Percentiles rank a stretch among this genome's conserved stretches.
Conservation (phyloP, 2,888 invertebrate genomes). For the Habroteleia sp. region DNA sequence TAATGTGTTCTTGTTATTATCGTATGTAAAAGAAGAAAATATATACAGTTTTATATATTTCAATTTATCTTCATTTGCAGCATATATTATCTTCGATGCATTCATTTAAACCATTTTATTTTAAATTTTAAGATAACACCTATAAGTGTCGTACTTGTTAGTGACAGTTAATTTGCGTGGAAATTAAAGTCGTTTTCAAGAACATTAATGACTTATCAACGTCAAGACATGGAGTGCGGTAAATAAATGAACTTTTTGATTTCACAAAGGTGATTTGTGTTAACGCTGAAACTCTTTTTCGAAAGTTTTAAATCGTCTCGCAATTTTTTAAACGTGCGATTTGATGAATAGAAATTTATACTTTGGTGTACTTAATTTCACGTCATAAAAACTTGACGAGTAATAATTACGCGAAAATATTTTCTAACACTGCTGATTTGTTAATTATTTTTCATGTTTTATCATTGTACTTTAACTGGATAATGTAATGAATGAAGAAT, state of each 20-base stretch:
- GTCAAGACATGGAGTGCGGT: neutral
- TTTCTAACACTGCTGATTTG: too few relatives aligned
- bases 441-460: too few relatives aligned
- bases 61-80: too few relatives aligned
- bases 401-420: conserved; percentile 6
- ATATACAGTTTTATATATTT: too few relatives aligned
- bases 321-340: conserved; percentile 30
- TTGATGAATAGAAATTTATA: conserved; percentile 34
- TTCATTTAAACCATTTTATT: too few relatives aligned
- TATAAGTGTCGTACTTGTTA: neutral
- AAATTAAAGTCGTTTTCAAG: conserved; percentile 29
- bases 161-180: conserved; percentile 38
- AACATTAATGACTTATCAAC: conserved; percentile 35
- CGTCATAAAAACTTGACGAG: conserved; percentile 3
- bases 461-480: too few relatives aligned
- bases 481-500: too few relatives aligned
- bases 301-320: conserved; percentile 11
- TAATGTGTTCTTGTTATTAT: too few relatives aligned
- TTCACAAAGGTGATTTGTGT: conserved; percentile 9
- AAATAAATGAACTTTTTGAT: conserved; percentile 29
- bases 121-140: too few relatives aligned
- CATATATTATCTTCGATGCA: too few relatives aligned
- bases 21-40: too few relatives aligned
- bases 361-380: conserved; percentile 24
- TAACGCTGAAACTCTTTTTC: conserved; percentile 20